Evolutionary conservation across 2,888 invertebrate species (phyloP).

Genomic region (Odontomyia ornata): DNA sequence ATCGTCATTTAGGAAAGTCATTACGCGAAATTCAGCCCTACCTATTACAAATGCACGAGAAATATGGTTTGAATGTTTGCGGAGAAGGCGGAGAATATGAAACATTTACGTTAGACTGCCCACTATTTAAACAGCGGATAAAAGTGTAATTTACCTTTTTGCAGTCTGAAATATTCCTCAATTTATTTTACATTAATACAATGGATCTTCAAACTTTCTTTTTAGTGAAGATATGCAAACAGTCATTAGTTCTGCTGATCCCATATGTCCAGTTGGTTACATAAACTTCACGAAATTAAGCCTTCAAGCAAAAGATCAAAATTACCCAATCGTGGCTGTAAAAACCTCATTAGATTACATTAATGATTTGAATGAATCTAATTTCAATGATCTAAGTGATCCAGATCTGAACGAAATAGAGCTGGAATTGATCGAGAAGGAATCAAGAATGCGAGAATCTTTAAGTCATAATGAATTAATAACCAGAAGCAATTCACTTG

Average conservation of each 20-base stretch:
- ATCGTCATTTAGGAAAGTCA: slow-evolving; percentile 86
- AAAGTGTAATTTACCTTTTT: slow-evolving; percentile 77
- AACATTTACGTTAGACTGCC: slow-evolving; percentile 96
- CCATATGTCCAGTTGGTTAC: slow-evolving; percentile 94
- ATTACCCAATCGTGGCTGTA: slow-evolving; percentile 63
- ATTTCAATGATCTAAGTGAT: slow-evolving; percentile 73
- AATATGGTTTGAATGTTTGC: slow-evolving; percentile 94
- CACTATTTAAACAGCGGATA: slow-evolving; percentile 89
- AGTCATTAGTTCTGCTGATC: slow-evolving; percentile 89
- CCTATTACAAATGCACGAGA: slow-evolving; percentile 87
- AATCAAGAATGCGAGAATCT: slow-evolving; percentile 62
- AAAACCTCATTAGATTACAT: slow-evolving; percentile 71
- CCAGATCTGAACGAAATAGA: slow-evolving; percentile 72
- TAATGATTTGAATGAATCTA: slow-evolving; percentile 71
- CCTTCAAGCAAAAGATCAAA: slow-evolving; percentile 72
- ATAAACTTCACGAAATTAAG: slow-evolving; percentile 86
- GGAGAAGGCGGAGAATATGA: slow-evolving; percentile 99
- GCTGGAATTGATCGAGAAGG: slow-evolving; percentile 69
- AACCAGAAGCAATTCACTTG: slow-evolving; percentile 63
- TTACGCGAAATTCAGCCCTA: slow-evolving; percentile 87
- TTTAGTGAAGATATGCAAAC: slow-evolving; percentile 84
- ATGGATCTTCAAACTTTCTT: slow-evolving; percentile 20
- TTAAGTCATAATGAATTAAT: slow-evolving; percentile 62
- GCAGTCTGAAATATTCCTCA: not conserved
- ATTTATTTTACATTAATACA: not conserved